Evolutionary conservation across 2,888 invertebrate genomes (phyloP).

Genomic region (Philhelius pedissequus): DNA sequence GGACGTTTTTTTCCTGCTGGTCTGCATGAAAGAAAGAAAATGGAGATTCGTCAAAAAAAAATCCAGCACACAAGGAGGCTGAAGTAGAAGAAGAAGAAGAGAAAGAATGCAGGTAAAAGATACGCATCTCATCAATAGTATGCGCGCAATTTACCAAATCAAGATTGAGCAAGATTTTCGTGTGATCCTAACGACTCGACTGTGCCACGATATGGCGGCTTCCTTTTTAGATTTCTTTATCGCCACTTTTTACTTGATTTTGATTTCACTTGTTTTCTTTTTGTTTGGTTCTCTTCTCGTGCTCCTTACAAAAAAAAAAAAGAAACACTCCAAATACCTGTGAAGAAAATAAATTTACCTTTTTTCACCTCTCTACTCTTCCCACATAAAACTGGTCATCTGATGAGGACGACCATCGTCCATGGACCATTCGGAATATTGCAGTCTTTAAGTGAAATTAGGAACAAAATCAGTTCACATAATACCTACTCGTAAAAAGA

Average conservation of each 20-base stretch:
- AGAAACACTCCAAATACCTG: slow-evolving; percentile 52
- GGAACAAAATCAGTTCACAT: not conserved
- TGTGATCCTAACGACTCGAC: slow-evolving; percentile 42
- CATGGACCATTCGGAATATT: not conserved
- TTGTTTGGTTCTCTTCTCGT: slow-evolving; percentile 15
- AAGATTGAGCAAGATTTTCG: slow-evolving; percentile 56
- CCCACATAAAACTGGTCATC: slow-evolving; percentile 19
- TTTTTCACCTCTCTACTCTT: slow-evolving; percentile 24
- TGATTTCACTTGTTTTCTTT: slow-evolving; percentile 54
- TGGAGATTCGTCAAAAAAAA: slow-evolving; percentile 9
- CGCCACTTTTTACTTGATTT: slow-evolving; percentile 65
- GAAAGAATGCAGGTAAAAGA: slow-evolving; percentile 50
- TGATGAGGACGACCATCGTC: not conserved
- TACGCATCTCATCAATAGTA: slow-evolving; percentile 51
- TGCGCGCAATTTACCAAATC: slow-evolving; percentile 61
- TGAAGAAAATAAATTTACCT: slow-evolving; percentile 17
- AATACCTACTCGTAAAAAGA: too few species aligned
- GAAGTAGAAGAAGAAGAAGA: not conserved
- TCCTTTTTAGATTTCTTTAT: slow-evolving; percentile 62
- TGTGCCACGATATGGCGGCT: slow-evolving; percentile 44
- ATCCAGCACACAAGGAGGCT: slow-evolving; percentile 18
- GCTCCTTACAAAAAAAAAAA: slow-evolving; percentile 19
- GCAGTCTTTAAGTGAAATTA: not conserved
- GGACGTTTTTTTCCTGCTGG: not conserved
- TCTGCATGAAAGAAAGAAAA: not conserved